Evolutionary conservation across 2,888 invertebrate genomes (phyloP).

Genomic region (Syrphus vitripennis): DNA sequence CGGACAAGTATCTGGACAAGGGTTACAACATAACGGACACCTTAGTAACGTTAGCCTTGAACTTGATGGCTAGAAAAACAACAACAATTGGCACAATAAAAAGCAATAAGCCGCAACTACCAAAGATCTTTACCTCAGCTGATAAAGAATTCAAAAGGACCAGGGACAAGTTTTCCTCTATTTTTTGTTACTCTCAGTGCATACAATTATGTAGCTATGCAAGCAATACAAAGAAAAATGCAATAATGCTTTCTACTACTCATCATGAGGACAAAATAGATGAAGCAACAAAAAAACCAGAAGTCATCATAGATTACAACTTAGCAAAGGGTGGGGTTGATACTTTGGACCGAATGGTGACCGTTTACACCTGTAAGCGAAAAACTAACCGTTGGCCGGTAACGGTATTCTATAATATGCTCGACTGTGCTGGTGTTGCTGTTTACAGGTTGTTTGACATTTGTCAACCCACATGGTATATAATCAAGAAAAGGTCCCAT

Average conservation of each 20-base stretch:
- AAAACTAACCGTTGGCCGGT: conserved; percentile 39
- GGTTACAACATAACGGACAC: conserved; percentile 20
- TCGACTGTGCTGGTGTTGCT: conserved; percentile 15
- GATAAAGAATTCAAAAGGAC: conserved; percentile 8
- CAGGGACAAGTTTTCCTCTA: conserved; percentile 6
- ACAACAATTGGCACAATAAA: conserved; percentile 25
- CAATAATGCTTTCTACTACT: no score
- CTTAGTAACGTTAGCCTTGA: conserved; percentile 4
- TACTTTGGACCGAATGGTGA: conserved; percentile 20
- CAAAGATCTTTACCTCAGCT: conserved; percentile 6
- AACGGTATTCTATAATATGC: conserved; percentile 22
- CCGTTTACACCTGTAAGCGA: conserved; percentile 26
- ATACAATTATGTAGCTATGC: neutral
- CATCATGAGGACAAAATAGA: no score
- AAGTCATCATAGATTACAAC: no score
- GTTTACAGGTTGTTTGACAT: conserved; percentile 5
- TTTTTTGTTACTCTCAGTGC: conserved; percentile 11
- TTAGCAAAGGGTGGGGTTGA: conserved; percentile 6
- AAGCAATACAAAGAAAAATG: no score
- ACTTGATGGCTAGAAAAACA: conserved; percentile 23
- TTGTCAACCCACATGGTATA: neutral
- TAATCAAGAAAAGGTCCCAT: no score
- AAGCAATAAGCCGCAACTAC: conserved; percentile 27
- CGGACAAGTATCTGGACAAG: neutral
- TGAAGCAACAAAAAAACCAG: no score